A percentile compares a stretch with the other conserved stretches of the same genome.
These are phyloP conservation scores for Xenopus laevis DNA, from an alignment of 2,113 vertebrate genomes.

Conservation along the genomic window DNA sequence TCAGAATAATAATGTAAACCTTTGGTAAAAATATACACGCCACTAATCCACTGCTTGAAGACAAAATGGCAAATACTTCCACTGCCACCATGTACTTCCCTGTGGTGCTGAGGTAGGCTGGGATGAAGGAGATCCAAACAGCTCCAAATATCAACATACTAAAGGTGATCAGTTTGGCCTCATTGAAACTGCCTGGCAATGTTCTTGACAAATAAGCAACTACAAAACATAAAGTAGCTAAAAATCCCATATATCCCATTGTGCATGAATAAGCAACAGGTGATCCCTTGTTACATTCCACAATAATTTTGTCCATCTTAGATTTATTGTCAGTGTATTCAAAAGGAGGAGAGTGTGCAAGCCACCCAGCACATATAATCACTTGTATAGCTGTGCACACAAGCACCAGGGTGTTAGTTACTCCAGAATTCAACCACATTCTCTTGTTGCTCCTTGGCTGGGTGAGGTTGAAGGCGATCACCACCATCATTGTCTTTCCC, in stretches of 20 bases:
- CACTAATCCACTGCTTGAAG: slow-evolving; percentile 34
- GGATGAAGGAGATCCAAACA: slow-evolving; percentile 47
- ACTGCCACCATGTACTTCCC: slow-evolving; percentile 41
- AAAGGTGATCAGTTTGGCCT: slow-evolving; percentile 47
- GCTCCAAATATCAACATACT: slow-evolving; percentile 45
- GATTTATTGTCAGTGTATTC: slow-evolving; percentile 23
- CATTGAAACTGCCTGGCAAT: slow-evolving; percentile 37
- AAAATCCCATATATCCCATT: slow-evolving; percentile 17
- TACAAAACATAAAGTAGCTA: slow-evolving; percentile 10
- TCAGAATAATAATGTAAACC: slow-evolving; percentile 20
- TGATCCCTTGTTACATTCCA: slow-evolving; percentile 37
- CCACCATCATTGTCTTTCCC: slow-evolving; percentile 16
- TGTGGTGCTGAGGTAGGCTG: slow-evolving; percentile 43
- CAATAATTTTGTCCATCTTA: slow-evolving; percentile 18
- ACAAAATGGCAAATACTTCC: slow-evolving; percentile 46
- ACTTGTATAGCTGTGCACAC: neutral
- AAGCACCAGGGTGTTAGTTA: neutral
- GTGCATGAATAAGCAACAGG: slow-evolving; percentile 11
- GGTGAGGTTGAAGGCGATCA: slow-evolving; percentile 40
- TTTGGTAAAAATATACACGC: slow-evolving; percentile 34
- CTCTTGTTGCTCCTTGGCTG: neutral
- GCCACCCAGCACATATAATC: neutral
- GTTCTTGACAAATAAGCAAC: slow-evolving; percentile 26
- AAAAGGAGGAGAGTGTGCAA: slow-evolving; percentile 25
- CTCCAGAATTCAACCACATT: slow-evolving; percentile 32